phyloP scores from a whole-genome alignment of 2,888 invertebrate species.

The Caenorhabditis virilis region DNA sequence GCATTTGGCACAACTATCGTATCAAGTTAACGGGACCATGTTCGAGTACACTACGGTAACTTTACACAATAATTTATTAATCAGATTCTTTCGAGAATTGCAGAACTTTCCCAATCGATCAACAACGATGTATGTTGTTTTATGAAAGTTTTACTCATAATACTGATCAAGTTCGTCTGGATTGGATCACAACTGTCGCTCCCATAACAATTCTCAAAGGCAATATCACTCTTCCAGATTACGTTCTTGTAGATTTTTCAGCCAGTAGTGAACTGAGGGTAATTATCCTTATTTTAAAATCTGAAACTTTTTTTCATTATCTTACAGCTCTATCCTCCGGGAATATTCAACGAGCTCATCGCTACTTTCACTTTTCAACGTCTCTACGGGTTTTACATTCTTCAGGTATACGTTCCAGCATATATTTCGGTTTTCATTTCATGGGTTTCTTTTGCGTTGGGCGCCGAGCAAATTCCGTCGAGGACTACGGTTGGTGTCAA shows the following conservation, averaged over 20 bases:
- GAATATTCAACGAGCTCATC: constrained; percentile 68
- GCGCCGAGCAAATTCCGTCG: constrained; percentile 67
- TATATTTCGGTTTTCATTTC: constrained; percentile 68
- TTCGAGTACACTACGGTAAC: constrained; percentile 43
- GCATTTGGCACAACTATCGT: constrained; percentile 68
- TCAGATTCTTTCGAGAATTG: constrained; percentile 6
- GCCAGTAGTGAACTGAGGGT: constrained; percentile 58
- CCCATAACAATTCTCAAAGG: constrained; percentile 67
- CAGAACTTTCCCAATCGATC: constrained; percentile 51
- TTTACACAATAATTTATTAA: too few species aligned
- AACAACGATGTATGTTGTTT: constrained; percentile 62
- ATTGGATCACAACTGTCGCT: constrained; percentile 59
- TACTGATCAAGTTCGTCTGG: constrained; percentile 63
- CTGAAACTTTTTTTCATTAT: neutral
- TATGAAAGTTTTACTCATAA: constrained; percentile 68
- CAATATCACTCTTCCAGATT: constrained; percentile 68
- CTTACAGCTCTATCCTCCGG: constrained; percentile 67
- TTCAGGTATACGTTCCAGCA: constrained; percentile 66
- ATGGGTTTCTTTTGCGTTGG: constrained; percentile 68
- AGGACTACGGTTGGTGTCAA: constrained; percentile 69
- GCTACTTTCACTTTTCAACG: constrained; percentile 69
- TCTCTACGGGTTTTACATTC: constrained; percentile 68
- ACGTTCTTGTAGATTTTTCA: constrained; percentile 63
- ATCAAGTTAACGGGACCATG: constrained; percentile 51
- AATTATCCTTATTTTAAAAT: constrained; percentile 5